Evolutionary conservation across 2,797 vertebrate species (phyloP), one percentile per base, ranked within the genome.

Genomic region (Sebastes melanostomus): DNA sequence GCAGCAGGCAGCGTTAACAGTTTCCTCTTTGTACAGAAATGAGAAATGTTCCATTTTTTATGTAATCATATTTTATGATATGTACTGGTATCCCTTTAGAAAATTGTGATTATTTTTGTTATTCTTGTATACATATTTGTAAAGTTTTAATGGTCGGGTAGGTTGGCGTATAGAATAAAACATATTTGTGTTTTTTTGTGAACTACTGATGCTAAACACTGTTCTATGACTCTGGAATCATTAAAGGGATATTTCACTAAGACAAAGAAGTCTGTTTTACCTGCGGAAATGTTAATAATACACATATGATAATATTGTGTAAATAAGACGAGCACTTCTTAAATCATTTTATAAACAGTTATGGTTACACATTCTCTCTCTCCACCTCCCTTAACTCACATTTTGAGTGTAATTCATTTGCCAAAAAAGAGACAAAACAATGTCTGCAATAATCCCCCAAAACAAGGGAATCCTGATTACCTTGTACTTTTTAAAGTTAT

Each of bases 81-180:
- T 46, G 29, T 76, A 71, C 80, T 67, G 36, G 12, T 46, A 22
- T 85, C 69, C 25, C 54, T 81, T 78, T 56, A 16, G 2, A 62
- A 81, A 63, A 46, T 22, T 72, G 59, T 81, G 68, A 78, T 70
- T 66, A 14, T 30, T 36, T n/a, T n/a, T n/a, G n/a, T n/a, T n/a
- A n/a, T n/a, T 78, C 88, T 88, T 92, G 85, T 91, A 94, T 86
- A 91, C 90, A 92, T 91, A 80, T 93, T 88, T 94, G 90, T 94
- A 92, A 91, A 87, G 88, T 94, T 94, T 94, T 94, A 29, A 27
- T 91, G 92, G 86, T 78, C n/a, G 5, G 66, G 88, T 73, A 27
- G 80, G 85, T 90, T 77, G 79, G 66, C n/a, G 1, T 50, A 27
- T 75, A 65, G 65, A 81, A 65, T 62, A 58, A 82, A 77, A 14